Evolutionary conservation across 2,797 vertebrate species (phyloP).

Genomic region (Chelon labrosus): DNA sequence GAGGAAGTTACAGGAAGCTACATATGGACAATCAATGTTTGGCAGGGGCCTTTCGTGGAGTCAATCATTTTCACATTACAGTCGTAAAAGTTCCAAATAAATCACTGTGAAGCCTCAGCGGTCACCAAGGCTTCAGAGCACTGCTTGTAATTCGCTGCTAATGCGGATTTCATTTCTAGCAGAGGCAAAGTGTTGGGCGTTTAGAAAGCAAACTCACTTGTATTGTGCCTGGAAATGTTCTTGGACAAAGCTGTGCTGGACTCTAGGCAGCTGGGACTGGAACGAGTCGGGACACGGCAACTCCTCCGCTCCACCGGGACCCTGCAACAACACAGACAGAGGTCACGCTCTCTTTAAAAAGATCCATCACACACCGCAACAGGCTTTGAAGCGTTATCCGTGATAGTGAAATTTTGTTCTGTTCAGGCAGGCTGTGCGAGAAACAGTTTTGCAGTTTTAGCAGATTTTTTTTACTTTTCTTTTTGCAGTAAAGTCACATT

Average conservation of each 20-base stretch:
- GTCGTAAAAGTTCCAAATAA: neutral
- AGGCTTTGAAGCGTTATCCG: neutral
- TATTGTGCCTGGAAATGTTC: conserved; percentile 98
- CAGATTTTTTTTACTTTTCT: conserved; percentile 11
- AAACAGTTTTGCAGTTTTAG: conserved; percentile 5
- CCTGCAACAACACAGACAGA: conserved; percentile 79
- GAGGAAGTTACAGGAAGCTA: neutral
- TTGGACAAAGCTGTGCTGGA: conserved; percentile 92
- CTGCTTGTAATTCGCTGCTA: conserved; percentile 2
- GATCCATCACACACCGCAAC: neutral
- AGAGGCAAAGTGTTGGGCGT: conserved; percentile 4
- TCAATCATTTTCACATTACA: conserved; percentile 7
- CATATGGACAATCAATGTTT: conserved; percentile 5
- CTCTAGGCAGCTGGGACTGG: conserved; percentile 54
- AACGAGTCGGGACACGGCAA: conserved; percentile 46
- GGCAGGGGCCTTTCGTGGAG: neutral
- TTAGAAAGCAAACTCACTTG: conserved; percentile 85
- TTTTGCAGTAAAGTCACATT: conserved; percentile 24
- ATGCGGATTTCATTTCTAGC: conserved; percentile 3
- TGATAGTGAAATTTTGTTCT: neutral
- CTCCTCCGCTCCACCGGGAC: conserved; percentile 72
- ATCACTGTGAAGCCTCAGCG: neutral
- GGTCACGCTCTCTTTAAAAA: neutral
- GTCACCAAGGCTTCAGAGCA: neutral
- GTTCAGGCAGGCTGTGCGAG: neutral